Evolutionary conservation across 2,888 invertebrate genomes (phyloP).

Genomic region (Anodontia alba): DNA sequence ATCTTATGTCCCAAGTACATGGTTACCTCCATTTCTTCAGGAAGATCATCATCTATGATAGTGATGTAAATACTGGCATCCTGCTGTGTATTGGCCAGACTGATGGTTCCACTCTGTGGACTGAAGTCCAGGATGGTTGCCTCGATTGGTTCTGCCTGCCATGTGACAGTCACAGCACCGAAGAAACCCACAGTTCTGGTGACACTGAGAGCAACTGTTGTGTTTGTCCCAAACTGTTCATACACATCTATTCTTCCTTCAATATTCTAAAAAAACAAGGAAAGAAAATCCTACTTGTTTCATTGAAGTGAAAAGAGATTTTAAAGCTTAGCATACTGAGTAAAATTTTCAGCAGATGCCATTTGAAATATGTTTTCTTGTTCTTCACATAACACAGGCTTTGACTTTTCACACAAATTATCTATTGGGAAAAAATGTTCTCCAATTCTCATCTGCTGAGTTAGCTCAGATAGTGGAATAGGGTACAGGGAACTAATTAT

Average conservation of each 20-base stretch:
- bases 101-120: slow-evolving; percentile 79
- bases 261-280: slow-evolving; percentile 71
- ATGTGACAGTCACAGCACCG: slow-evolving; percentile 78
- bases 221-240: slow-evolving; percentile 77
- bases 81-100: slow-evolving; percentile 71
- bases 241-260: slow-evolving; percentile 82
- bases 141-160: slow-evolving; percentile 80
- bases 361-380: no score
- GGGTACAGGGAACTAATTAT: no score
- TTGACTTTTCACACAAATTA: no score
- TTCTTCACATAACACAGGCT: no score
- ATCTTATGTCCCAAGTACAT: no score
- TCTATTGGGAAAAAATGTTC: no score
- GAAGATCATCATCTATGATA: slow-evolving; percentile 79
- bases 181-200: slow-evolving; percentile 75
- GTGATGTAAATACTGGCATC: slow-evolving; percentile 74
- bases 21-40: slow-evolving; percentile 82
- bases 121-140: slow-evolving; percentile 77
- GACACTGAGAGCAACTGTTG: slow-evolving; percentile 72
- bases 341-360: no score
- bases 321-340: no score
- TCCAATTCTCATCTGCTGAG: no score
- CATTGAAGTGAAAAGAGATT: no score
- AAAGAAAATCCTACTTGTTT: slow-evolving; percentile 15
- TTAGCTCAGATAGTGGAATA: no score